phyloP scores from a whole-genome alignment of 2,113 vertebrate species.

The Eubucco bourcierii region DNA sequence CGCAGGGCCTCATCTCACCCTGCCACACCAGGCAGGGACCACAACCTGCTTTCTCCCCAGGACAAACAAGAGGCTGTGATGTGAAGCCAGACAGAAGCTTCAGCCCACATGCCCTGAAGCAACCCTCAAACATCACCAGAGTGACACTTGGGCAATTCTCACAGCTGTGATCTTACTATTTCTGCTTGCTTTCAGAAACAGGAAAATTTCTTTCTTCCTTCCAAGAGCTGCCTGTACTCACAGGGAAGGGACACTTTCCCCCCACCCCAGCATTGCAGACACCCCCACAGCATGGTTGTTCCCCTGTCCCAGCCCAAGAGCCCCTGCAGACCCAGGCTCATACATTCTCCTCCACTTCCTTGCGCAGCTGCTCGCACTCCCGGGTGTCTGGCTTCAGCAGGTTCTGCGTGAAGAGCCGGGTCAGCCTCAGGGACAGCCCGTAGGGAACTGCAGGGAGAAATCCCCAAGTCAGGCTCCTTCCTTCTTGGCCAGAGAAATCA shows the following conservation, averaged over 20 bases:
- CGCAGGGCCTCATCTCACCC: accelerated
- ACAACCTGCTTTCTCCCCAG: background rate
- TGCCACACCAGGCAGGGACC: background rate
- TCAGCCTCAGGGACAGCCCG: slow-evolving; percentile 87
- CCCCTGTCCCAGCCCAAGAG: background rate
- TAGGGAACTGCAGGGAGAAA: slow-evolving; percentile 81
- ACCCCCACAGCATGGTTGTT: background rate
- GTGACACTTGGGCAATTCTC: background rate
- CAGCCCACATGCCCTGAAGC: background rate
- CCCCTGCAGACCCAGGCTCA: background rate
- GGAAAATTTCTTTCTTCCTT: background rate
- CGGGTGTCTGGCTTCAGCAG: slow-evolving; percentile 79
- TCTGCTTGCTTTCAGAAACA: background rate
- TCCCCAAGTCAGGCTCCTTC: background rate
- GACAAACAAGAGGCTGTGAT: background rate
- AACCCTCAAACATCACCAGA: background rate
- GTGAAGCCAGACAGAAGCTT: background rate
- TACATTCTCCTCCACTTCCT: slow-evolving; percentile 91
- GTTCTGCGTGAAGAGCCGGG: slow-evolving; percentile 85
- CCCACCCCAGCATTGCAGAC: background rate
- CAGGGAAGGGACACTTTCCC: background rate
- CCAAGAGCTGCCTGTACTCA: background rate
- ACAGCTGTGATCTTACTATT: background rate
- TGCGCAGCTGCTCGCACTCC: slow-evolving; percentile 84
- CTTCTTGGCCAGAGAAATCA: background rate